Evolutionary conservation across 2,888 invertebrate genomes (phyloP), one percentile per base, ranked within the genome.

Genomic region (Drymonia ruficornis): DNA sequence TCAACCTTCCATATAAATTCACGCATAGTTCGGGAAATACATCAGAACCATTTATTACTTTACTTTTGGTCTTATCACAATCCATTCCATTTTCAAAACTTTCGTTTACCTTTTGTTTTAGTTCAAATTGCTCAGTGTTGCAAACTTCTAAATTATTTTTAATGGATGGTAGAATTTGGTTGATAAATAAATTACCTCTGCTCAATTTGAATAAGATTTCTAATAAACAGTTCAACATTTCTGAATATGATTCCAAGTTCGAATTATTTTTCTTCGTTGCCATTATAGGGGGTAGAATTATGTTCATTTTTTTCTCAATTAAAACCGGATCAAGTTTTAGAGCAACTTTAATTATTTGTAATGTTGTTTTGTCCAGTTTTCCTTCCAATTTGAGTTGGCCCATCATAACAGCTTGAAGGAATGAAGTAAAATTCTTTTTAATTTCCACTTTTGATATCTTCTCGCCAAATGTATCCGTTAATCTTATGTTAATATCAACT

Each of bases 131-230:
- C 6, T 87, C 89, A 50, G 82, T 80, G 67, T 93, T 87, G 60
- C 72, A 53, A 55, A 76, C 68, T 70, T 91, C 89, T 49, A 93
- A 77, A 64, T 72, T 64, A 0, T 66, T 50, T 72, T 89, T 91
- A 7, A 92, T 57, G 19, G 74, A 69, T 63, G 91, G 88, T 70
- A 93, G 74, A 50, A 92, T 83, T 74, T 88, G 81, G 34, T 73
- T 82, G 1, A 93, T 46, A 65, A 93, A 93, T 18, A 73, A 61
- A 6, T 78, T 81, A 0, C 93, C 93, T 63, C 86, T 76, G 52
- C 92, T 91, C 1, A 93, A 59, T 80, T 93, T 93, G 55, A 90
- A 93, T 16, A 89, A 61, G 23, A 81, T 87, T 74, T 91, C 86
- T n/a, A 92, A 40, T 19, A 93, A 71, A 49, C 76, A 87, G 60